Percentiles rank a stretch among this genome's conserved stretches.
These are phyloP conservation scores for Agrypnus murinus DNA, from an alignment of 2,888 invertebrate species.

Conservation along the genomic window DNA sequence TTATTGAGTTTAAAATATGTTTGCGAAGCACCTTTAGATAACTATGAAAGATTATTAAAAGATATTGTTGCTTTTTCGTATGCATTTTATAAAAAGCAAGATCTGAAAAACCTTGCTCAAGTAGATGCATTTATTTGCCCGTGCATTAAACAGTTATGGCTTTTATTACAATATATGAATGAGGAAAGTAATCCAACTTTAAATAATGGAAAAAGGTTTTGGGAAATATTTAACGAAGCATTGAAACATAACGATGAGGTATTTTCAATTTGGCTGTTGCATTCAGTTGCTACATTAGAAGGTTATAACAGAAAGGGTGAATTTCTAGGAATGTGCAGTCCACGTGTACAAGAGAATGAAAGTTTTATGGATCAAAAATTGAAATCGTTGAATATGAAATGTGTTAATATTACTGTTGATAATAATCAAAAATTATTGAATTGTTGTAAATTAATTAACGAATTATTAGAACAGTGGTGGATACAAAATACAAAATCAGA, in stretches of 20 bases:
- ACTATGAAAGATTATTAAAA: conserved; percentile 56
- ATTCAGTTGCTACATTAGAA: conserved; percentile 59
- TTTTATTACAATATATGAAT: conserved; percentile 60
- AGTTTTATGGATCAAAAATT: conserved; percentile 61
- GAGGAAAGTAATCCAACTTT: conserved; percentile 46
- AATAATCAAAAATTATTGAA: conserved; percentile 57
- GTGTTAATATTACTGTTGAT: background rate
- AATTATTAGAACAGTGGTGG: conserved; percentile 65
- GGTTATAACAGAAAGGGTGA: conserved; percentile 43
- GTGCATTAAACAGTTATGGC: conserved; percentile 64
- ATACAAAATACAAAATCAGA: conserved; percentile 63
- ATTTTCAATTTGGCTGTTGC: conserved; percentile 62
- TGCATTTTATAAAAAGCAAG: conserved; percentile 55
- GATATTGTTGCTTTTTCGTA: conserved; percentile 60
- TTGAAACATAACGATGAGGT: conserved; percentile 59
- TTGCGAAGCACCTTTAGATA: conserved; percentile 31
- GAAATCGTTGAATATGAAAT: conserved; percentile 56
- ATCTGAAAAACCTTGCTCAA: conserved; percentile 22
- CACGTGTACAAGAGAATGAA: conserved; percentile 60
- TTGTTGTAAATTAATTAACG: conserved; percentile 60
- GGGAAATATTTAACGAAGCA: conserved; percentile 63
- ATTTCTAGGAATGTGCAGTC: conserved; percentile 48
- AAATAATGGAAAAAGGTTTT: conserved; percentile 61
- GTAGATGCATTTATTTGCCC: conserved; percentile 59
- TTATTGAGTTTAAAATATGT: conserved; percentile 42